phyloP scores from a whole-genome alignment of 1,140 invertebrate species.

The Trialeurodes vaporariorum region DNA sequence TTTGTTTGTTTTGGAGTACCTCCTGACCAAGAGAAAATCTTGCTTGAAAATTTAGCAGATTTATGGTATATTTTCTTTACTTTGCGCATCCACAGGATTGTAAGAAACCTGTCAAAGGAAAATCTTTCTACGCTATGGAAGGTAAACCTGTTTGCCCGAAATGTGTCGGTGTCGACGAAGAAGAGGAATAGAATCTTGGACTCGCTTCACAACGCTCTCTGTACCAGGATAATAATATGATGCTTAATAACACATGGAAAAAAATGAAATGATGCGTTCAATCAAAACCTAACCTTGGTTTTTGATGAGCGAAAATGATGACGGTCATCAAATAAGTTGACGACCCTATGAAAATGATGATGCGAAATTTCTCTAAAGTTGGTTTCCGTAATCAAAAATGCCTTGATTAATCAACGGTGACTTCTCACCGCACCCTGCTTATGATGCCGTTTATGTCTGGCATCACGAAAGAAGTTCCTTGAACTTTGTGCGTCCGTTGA shows the following conservation, averaged over 20 bases:
- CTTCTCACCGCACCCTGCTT: no score
- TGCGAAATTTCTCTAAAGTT: not conserved
- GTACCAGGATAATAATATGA: constrained; percentile 31
- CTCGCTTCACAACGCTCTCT: not conserved
- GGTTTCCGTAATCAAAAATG: no score
- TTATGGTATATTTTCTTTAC: no score
- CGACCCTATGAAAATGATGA: not conserved
- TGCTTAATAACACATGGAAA: constrained; percentile 38
- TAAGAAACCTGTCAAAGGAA: constrained; percentile 77
- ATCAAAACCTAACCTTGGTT: no score
- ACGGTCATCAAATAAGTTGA: not conserved
- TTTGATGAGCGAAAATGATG: not conserved
- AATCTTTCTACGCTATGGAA: constrained; percentile 91
- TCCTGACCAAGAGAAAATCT: no score
- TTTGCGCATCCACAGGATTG: constrained; percentile 78
- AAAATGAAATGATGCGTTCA: constrained; percentile 33
- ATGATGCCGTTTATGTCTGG: no score
- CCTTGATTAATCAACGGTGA: no score
- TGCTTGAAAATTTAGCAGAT: no score
- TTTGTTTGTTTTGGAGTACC: no score
- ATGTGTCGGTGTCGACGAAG: constrained; percentile 80
- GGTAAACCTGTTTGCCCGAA: constrained; percentile 80
- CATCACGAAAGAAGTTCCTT: no score
- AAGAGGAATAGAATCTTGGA: constrained; percentile 45
- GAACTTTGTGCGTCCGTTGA: no score